These are phyloP conservation scores for Sinohyriopsis cumingii DNA, from an alignment of 2,888 invertebrate genomes.

Conservation along the genomic window DNA sequence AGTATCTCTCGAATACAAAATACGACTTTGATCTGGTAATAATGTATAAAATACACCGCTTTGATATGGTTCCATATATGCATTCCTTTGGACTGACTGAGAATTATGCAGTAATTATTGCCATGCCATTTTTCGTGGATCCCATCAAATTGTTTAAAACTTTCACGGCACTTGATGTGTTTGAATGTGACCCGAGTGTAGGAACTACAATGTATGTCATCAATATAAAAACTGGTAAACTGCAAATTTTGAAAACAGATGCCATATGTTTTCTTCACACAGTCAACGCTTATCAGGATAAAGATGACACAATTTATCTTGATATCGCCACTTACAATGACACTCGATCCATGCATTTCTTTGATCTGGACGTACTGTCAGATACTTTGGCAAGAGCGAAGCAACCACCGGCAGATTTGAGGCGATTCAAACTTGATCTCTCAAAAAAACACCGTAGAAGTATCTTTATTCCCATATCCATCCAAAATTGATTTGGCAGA, in stretches of 20 bases:
- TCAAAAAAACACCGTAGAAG: slow-evolving; percentile 5
- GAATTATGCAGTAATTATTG: slow-evolving; percentile 59
- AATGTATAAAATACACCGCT: too few species aligned
- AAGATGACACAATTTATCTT: too few species aligned
- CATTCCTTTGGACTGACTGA: too few species aligned
- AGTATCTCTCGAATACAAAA: too few species aligned
- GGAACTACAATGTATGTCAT: too few species aligned
- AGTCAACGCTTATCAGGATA: too few species aligned
- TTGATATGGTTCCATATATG: too few species aligned
- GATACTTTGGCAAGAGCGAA: slow-evolving; percentile 43
- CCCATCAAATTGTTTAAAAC: slow-evolving; percentile 45
- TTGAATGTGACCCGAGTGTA: slow-evolving; percentile 51
- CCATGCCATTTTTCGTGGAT: slow-evolving; percentile 55
- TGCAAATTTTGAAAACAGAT: too few species aligned
- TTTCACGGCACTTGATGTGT: slow-evolving; percentile 43
- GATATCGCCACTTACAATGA: too few species aligned
- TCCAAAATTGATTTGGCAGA: slow-evolving; percentile 32
- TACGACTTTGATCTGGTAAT: too few species aligned
- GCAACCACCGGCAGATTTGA: slow-evolving; percentile 20
- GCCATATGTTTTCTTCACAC: too few species aligned
- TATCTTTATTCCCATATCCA: slow-evolving; percentile 13
- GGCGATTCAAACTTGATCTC: slow-evolving; percentile 20
- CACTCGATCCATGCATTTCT: slow-evolving; percentile 38
- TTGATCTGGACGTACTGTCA: slow-evolving; percentile 39
- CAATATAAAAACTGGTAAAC: too few species aligned